Evolutionary conservation across 2,888 invertebrate genomes (phyloP), one percentile per base, ranked within the genome.

Genomic region (Diarsia brunnea): DNA sequence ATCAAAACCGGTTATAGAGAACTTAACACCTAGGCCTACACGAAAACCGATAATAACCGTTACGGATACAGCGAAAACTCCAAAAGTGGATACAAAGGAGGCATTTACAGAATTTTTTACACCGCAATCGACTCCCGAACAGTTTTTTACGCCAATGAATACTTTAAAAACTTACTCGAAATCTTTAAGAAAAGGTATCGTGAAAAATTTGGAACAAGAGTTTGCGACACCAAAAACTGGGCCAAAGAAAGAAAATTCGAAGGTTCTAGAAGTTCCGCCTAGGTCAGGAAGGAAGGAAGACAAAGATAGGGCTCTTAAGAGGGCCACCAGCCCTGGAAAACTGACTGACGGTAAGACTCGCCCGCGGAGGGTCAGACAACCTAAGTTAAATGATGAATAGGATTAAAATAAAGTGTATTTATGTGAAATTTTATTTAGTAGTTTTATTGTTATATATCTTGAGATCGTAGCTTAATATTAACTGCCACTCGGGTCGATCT

Each of bases 141-240:
- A 91, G 12, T 96, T 95, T 68, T 95, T 95, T 82, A 95, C 96
- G 0, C 96, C 96, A 0, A 83, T 93, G 86, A 91, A 94, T 0
- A 91, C 92, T 0, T 65, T 94, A 0, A 95, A 93, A 77, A 95
- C 95, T 0, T 95, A 95, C 55, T 79, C 92, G 0, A 93, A 92
- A 55, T 90, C 89, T 0, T 43, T 94, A 0, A 85, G 92, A 4
- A 87, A 87, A 3, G 91, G 90, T 4, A 90, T 95, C 0, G 94
- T 95, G 0, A 96, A 95, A 72, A 95, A 95, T 81, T 81, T 96
- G 1, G 95, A 96, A 65, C 76, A 88, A 0, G 95, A 95, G 21
- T 95, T 96, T 49, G 88, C 89, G 0, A 94, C 94, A 0, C 93
- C 94, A 0, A 89, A 89, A 75, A 69, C 68, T 16, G 75, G 73